These are phyloP conservation scores for Fissipunctia ypsillon DNA, from an alignment of 2,888 invertebrate genomes.

Conservation along the genomic window DNA sequence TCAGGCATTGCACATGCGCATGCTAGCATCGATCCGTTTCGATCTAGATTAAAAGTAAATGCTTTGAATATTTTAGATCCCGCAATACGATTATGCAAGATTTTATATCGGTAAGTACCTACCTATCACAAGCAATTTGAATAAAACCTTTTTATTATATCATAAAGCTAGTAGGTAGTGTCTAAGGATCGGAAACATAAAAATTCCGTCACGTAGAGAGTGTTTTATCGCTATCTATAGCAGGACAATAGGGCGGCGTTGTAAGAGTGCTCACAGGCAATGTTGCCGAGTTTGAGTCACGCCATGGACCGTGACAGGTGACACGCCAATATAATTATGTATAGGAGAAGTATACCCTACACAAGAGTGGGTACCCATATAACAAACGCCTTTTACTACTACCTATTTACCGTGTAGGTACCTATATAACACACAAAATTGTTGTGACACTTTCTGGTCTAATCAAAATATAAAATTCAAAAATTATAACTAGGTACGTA, in stretches of 20 bases:
- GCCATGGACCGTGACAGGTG: slow-evolving; percentile 68
- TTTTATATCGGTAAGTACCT: slow-evolving; percentile 55
- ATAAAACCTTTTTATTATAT: slow-evolving; percentile 66
- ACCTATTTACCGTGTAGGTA: background rate
- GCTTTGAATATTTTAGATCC: slow-evolving; percentile 48
- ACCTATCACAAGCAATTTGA: slow-evolving; percentile 41
- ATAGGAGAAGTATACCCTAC: slow-evolving; percentile 9
- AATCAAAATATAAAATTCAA: background rate
- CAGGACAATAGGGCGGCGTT: slow-evolving; percentile 86
- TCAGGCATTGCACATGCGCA: slow-evolving; percentile 48
- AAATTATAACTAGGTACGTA: background rate
- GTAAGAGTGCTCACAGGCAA: slow-evolving; percentile 79
- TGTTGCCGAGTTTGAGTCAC: slow-evolving; percentile 63
- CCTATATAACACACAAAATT: slow-evolving; percentile 2
- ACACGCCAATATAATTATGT: slow-evolving; percentile 72
- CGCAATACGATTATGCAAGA: slow-evolving; percentile 55
- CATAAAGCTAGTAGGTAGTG: slow-evolving; percentile 75
- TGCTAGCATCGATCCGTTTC: slow-evolving; percentile 41
- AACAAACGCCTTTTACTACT: slow-evolving; percentile 20
- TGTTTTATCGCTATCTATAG: slow-evolving; percentile 85
- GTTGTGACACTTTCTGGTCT: background rate
- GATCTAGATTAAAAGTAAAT: slow-evolving; percentile 33
- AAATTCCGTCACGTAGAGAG: slow-evolving; percentile 88
- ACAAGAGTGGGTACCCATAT: slow-evolving; percentile 13
- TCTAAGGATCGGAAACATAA: slow-evolving; percentile 88